Evolutionary conservation across 2,797 vertebrate genomes (phyloP).

Genomic region (Oreonectes daqikongensis): DNA sequence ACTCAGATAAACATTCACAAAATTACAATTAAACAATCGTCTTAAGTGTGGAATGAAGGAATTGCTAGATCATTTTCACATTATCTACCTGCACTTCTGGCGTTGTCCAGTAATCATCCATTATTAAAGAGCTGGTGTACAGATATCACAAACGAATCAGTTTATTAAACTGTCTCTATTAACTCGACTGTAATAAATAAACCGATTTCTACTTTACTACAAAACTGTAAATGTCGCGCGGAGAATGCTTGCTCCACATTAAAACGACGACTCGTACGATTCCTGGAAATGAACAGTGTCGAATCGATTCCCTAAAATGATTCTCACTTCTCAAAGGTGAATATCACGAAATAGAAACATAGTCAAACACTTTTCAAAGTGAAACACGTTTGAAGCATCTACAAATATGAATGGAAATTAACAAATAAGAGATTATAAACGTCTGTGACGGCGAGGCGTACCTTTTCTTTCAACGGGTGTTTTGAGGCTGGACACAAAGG

Average conservation of each 20-base stretch:
- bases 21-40: neutral
- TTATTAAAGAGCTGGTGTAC: neutral
- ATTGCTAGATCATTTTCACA: neutral
- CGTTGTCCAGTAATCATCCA: neutral
- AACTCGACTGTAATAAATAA: neutral
- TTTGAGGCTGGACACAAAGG: conserved; percentile 30
- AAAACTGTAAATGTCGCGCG: neutral
- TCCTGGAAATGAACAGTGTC: neutral
- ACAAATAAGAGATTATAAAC: neutral
- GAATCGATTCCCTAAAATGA: conserved; percentile 3
- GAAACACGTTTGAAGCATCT: neutral
- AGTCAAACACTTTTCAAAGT: neutral
- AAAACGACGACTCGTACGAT: neutral
- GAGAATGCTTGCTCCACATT: neutral
- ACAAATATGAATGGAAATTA: neutral
- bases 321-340: neutral
- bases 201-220: neutral
- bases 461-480: neutral
- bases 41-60: neutral
- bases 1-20: neutral
- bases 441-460: neutral
- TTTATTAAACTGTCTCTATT: neutral
- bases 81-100: neutral
- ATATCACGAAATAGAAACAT: neutral
- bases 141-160: neutral